Base-by-base conservation (phyloP, 2,888 invertebrate genomes). In the Microdon myrmicae region DNA sequence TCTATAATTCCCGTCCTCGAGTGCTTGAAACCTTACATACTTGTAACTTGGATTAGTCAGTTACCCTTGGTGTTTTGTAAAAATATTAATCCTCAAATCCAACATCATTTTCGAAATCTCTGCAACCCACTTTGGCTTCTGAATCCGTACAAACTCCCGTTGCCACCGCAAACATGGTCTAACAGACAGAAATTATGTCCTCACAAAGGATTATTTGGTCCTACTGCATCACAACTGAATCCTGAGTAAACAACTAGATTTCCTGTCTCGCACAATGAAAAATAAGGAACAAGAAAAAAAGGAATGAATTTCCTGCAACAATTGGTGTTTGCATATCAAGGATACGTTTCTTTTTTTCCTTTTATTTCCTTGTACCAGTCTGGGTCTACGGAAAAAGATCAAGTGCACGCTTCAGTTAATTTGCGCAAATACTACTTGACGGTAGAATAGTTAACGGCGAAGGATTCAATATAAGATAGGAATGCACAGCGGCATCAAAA, bases 401-500 rank as follows among this genome's bases (percentile, higher is more conserved):
- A 66, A 66, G 48, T 59, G 48, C 43, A 59, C 59, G 66, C 66
- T 66, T 66, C 53, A 66, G 53, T 66, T 66, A 54, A 66, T 54
- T 59, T 66, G 43, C 54, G 66, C 54, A 66, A 66, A 59, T 58
- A 64, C 37, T 31, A 54, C 22, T 38, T 23, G 22, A 45, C 35
- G 22, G 37, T 41, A 39, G 38, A 35, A 34, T 49, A 39, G 48
- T 45, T 32, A 35, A 8, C 3, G 20, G 12, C 10, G 13, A 5
- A 38, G 34, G 17, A 34, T 41, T 56, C 23, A 19, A 28, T 25
- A 22, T 48, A 32, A 17, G 9, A 56, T 39, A 43, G 28, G 44
- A 37, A 28, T 49, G 39, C 55, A 43, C 38, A 25, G 8, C 8
- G 13, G 34, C 39, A 26, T 37, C 41, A 49, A 28, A 54, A 49